Evolutionary conservation across 2,113 vertebrate species (phyloP), one percentile per base, ranked within the genome.

Genomic region (Sterrhoptilus dennistouni): DNA sequence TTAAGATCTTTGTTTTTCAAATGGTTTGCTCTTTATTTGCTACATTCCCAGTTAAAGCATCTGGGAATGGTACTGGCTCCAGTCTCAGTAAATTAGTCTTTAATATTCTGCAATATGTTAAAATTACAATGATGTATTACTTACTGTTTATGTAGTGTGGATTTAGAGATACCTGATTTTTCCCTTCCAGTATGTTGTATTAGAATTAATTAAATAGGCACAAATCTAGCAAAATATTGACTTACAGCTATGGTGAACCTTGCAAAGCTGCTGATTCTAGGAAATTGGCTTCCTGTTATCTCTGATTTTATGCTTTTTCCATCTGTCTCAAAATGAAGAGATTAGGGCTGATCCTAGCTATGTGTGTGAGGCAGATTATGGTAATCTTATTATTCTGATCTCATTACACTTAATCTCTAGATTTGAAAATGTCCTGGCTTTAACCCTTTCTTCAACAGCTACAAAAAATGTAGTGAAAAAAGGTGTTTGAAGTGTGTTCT

Each of bases 331-430:
- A 83, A 97, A 94, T 94, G 86, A 96, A 96, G 88, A 97, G 96
- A 96, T 97, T 92, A 92, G 83, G 59, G 24, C 57, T 93, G 72
- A 89, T 86, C 59, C 83, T 57, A 82, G 77, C 68, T 96, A 81
- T 96, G 78, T 95, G 86, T 92, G 72, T 82, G 92, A 93, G 87
- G 69, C 83, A 93, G 91, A 96, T 96, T 95, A 87, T 47, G 42
- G 57, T 97, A 96, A 95, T 95, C 80, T 71, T 94, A 95, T 97
- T 97, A 93, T 90, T 97, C 80, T 95, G 93, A 97, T 95, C 85
- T 97, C 83, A 93, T 97, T 97, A 95, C 53, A 15, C 61, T 84
- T 83, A 78, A 72, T 77, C 66, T 89, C 76, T 80, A 88, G 59
- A 71, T 95, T 82, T 84, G 28, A 93, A 91, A 69, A 94, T 87